Base-by-base conservation (phyloP, 1,140 invertebrate genomes). In the Batillaria attramentaria region DNA sequence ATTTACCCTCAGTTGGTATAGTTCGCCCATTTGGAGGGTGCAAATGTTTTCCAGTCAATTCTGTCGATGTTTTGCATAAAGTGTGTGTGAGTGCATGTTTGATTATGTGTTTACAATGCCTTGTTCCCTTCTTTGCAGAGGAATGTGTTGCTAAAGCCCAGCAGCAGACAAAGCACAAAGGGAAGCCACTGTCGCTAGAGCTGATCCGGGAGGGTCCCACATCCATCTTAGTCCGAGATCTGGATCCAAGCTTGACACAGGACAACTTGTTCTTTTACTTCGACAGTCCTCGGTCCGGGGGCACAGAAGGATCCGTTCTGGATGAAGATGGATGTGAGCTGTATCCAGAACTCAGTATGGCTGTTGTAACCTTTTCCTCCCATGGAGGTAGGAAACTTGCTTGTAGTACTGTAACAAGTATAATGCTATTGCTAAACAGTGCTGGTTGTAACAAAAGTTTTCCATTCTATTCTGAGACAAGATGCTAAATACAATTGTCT, bases 191-290 rank as follows among this genome's bases (percentile, higher is more conserved):
- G 41, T 2, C 5, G 1, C 50, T 31, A 39, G 43, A 39, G 20
- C 68, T 43, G 6, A 3, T 70, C 24, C 68, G 18, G 10, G n/a
- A 24, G 13, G 13, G 41, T 2, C 42, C 68, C 28, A 18, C 68
- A 31, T 20, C 68, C 6, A 31, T 70, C 24, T n/a, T 70, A 4
- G n/a, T 46, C 24, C 6, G 41, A 31, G 42, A 70, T 31, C 20
- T 46, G 4, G 42, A 42, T 24, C 24, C 68, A 46, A 31, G 3
- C 18, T 10, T 70, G 3, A 70, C 68, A 5, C 35, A 6, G 1
- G 68, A 70, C 41, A 43, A 70, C 24, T 42, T 70, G 31, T 37
- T 43, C 39, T 46, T 16, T 42, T 70, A 70, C 68, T 70, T 70
- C 33, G 68, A 70, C 3, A 46, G 41, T 42, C 18, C 68, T 31